Percentiles rank a stretch among this genome's conserved stretches.
phyloP scores from a whole-genome alignment of 2,113 vertebrate species.

The Gopherus evgoodei region DNA sequence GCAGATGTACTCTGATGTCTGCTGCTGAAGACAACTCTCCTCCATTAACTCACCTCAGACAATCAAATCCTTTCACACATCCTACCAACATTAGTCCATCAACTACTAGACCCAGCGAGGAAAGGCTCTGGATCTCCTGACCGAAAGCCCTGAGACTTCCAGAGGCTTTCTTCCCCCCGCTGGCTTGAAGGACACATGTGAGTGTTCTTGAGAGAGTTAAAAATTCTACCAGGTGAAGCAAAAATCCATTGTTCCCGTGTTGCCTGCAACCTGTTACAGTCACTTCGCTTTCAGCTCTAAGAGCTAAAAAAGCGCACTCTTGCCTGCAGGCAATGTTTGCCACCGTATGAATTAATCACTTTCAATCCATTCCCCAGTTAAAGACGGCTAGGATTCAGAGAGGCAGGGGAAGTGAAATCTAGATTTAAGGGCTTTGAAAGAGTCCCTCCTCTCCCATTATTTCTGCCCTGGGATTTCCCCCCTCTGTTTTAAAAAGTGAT shows the following conservation, averaged over 20 bases:
- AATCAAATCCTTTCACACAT: neutral
- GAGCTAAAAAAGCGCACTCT: neutral
- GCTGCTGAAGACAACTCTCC: neutral
- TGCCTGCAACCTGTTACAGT: slow-evolving; percentile 36
- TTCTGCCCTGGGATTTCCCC: slow-evolving; percentile 47
- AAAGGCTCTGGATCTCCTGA: neutral
- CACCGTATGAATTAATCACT: slow-evolving; percentile 66
- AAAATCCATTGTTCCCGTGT: neutral
- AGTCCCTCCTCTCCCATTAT: slow-evolving; percentile 19
- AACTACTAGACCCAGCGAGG: fast-evolving
- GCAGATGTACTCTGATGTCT: neutral
- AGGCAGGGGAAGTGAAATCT: slow-evolving; percentile 59
- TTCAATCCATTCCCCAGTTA: slow-evolving; percentile 26
- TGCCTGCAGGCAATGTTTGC: slow-evolving; percentile 59
- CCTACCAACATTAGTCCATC: neutral
- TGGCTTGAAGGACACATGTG: neutral
- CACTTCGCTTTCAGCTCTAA: neutral
- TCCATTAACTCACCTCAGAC: neutral
- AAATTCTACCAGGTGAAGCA: neutral
- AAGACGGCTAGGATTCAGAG: slow-evolving; percentile 26
- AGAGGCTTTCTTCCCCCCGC: neutral
- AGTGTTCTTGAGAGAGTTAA: too few species aligned
- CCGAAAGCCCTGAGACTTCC: neutral
- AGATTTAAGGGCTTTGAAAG: slow-evolving; percentile 67
- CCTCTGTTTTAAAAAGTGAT: neutral